Conservation (phyloP, 2,888 invertebrate species). For the Plagodis dolabraria region DNA sequence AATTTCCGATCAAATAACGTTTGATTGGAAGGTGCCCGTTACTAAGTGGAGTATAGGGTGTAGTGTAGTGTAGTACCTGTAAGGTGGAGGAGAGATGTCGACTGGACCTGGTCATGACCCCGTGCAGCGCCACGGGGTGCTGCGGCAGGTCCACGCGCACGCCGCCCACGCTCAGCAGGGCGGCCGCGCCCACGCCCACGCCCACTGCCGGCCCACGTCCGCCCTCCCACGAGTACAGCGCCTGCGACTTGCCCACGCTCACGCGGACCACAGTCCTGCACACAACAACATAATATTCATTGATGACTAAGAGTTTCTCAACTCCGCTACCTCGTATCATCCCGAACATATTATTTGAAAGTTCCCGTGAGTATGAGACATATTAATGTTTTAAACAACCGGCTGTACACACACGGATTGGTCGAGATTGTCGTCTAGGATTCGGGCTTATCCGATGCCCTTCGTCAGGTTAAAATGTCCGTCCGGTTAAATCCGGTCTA, state of each 20-base stretch:
- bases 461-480: too few relatives aligned
- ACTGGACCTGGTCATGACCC: conserved; percentile 98
- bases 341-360: too few relatives aligned
- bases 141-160: conserved; percentile 98
- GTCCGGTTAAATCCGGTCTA: too few relatives aligned
- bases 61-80: conserved; percentile 74
- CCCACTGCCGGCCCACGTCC: conserved; percentile 80
- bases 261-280: conserved; percentile 97
- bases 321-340: too few relatives aligned
- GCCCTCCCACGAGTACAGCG: conserved; percentile 91
- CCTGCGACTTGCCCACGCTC: conserved; percentile 96
- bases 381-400: too few relatives aligned
- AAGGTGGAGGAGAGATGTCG: conserved; percentile 96
- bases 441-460: too few relatives aligned
- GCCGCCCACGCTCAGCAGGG: conserved; percentile 94
- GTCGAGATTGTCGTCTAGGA: too few relatives aligned
- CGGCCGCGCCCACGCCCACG: conserved; percentile 83
- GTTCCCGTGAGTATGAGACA: too few relatives aligned
- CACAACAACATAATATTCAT: conserved; percentile 63
- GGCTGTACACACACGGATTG: too few relatives aligned
- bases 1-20: too few relatives aligned
- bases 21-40: background rate
- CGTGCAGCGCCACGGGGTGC: conserved; percentile 98
- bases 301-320: too few relatives aligned
- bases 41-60: background rate